phyloP scores from a whole-genome alignment of 2,113 vertebrate species.

The Caranx melampygus region DNA sequence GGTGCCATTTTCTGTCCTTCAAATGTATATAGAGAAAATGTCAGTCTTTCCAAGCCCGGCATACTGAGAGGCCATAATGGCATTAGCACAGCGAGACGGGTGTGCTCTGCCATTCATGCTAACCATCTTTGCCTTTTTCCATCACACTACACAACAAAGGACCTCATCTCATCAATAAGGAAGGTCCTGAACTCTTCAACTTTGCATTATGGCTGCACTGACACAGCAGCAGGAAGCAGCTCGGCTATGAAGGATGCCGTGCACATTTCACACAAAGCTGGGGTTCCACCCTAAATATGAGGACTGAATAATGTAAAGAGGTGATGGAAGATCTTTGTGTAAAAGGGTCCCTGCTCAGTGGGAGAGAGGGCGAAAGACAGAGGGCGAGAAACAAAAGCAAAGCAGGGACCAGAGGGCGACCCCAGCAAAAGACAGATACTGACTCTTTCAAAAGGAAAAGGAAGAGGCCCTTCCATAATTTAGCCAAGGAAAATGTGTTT shows the following conservation, averaged over 20 bases:
- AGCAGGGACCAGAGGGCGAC: constrained; percentile 47
- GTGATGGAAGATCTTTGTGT: constrained; percentile 74
- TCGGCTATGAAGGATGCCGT: constrained; percentile 47
- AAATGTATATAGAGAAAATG: constrained; percentile 78
- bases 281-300: constrained; percentile 71
- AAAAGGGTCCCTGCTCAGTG: constrained; percentile 62
- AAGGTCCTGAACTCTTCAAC: constrained; percentile 84
- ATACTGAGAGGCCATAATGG: constrained; percentile 74
- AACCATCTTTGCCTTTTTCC: constrained; percentile 77
- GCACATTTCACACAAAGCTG: constrained; percentile 63
- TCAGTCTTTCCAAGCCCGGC: constrained; percentile 63
- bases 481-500: constrained; percentile 12
- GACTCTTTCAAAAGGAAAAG: constrained; percentile 46
- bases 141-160: constrained; percentile 73
- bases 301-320: constrained; percentile 76
- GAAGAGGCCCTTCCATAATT: constrained; percentile 52
- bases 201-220: constrained; percentile 72
- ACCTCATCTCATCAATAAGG: constrained; percentile 75
- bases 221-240: constrained; percentile 69
- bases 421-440: constrained; percentile 44
- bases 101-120: constrained; percentile 69
- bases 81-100: constrained; percentile 77
- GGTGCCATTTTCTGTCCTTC: constrained; percentile 73
- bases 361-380: constrained; percentile 49
- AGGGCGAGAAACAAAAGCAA: constrained; percentile 65